Percentiles rank a stretch among this genome's conserved stretches.
Conservation (phyloP, 2,113 vertebrate species). For the Myotis yumanensis region DNA sequence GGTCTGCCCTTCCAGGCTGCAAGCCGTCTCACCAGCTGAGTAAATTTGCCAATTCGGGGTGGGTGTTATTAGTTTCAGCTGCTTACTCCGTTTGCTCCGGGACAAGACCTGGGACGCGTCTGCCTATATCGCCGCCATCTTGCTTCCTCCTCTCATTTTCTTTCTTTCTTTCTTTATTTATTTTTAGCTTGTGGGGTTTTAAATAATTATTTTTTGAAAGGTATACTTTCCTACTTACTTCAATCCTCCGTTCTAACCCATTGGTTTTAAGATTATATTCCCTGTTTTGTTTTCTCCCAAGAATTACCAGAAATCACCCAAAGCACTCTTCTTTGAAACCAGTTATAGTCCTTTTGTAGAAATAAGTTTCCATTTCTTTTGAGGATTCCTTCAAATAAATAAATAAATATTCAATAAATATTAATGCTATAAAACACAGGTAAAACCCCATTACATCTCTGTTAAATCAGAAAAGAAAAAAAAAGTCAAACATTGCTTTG, state of each 20-base stretch:
- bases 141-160: no score
- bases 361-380: background rate
- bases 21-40: no score
- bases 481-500: background rate
- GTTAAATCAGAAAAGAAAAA: background rate
- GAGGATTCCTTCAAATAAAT: background rate
- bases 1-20: no score
- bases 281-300: background rate
- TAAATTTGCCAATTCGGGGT: no score
- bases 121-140: no score
- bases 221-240: background rate
- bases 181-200: background rate
- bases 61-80: no score
- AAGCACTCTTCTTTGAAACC: background rate
- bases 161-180: no score
- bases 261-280: background rate
- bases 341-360: background rate
- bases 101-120: no score
- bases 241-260: background rate
- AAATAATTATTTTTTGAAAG: background rate
- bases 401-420: background rate
- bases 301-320: background rate
- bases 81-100: no score
- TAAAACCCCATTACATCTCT: background rate
- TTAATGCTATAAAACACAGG: background rate